Conservation (phyloP, 2,113 vertebrate genomes). For the Theropithecus gelada region DNA sequence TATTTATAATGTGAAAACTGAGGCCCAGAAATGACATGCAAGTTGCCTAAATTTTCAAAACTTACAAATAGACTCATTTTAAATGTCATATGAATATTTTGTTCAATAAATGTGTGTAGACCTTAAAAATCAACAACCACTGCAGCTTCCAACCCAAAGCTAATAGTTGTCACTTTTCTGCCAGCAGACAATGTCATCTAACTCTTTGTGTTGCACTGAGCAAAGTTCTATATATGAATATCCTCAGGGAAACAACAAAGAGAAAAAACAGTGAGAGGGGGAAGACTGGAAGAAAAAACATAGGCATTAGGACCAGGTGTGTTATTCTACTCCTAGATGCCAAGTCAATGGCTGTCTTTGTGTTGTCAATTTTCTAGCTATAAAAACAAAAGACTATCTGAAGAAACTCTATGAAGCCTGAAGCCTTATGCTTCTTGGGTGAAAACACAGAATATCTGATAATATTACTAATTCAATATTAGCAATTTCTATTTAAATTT, state of each 20-base stretch:
- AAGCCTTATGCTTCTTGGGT: conserved; percentile 6
- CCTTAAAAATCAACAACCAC: neutral
- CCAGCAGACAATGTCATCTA: conserved; percentile 1
- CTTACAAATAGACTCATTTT: neutral
- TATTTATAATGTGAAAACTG: neutral
- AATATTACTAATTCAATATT: conserved; percentile 37
- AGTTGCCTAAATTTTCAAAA: neutral
- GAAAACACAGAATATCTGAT: conserved; percentile 49
- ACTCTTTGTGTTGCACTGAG: neutral
- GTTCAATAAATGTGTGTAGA: neutral
- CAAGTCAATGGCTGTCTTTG: conserved; percentile 41
- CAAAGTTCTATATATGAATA: conserved; percentile 22
- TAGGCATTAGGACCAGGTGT: neutral
- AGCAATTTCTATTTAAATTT: conserved; percentile 55
- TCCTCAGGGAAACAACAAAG: conserved; percentile 48
- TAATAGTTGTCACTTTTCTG: neutral
- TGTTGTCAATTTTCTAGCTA: conserved; percentile 24
- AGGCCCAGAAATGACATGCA: neutral
- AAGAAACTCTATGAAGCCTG: conserved; percentile 14
- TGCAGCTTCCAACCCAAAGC: neutral
- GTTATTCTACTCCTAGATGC: neutral
- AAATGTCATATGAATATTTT: neutral
- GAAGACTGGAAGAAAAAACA: neutral
- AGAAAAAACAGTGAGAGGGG: neutral
- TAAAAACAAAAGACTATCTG: conserved; percentile 52